Conservation (phyloP, 2,888 invertebrate genomes). For the Taphrorychus bicolor region DNA sequence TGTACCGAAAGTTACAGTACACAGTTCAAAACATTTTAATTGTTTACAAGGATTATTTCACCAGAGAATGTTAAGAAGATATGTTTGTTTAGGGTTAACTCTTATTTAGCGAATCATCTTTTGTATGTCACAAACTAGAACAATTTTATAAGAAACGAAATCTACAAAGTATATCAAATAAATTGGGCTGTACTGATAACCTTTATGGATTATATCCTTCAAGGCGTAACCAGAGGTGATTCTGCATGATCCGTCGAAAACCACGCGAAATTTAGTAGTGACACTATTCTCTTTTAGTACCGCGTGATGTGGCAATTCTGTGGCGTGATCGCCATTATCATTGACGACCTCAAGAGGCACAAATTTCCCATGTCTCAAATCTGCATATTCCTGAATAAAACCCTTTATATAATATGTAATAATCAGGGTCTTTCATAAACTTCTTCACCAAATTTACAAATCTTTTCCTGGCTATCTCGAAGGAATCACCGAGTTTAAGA, state of each 20-base stretch:
- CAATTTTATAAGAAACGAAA: constrained; percentile 17
- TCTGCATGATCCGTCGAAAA: constrained; percentile 33
- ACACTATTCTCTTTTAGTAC: constrained; percentile 19
- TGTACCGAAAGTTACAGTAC: constrained; percentile 40
- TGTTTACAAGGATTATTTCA: constrained; percentile 23
- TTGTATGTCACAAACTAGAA: constrained; percentile 30
- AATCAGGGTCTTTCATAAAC: constrained; percentile 6
- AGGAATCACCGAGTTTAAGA: constrained; percentile 25
- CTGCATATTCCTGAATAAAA: constrained; percentile 22
- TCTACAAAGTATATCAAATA: too few species aligned
- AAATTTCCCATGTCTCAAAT: constrained; percentile 15
- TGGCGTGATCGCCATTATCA: neutral
- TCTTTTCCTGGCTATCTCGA: constrained; percentile 6
- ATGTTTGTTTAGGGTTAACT: constrained; percentile 25
- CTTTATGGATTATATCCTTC: constrained; percentile 35
- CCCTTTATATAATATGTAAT: constrained; percentile 14
- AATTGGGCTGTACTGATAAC: constrained; percentile 31
- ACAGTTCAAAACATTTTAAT: constrained; percentile 28
- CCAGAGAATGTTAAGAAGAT: constrained; percentile 39
- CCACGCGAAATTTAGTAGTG: constrained; percentile 32
- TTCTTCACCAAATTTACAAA: constrained; percentile 19
- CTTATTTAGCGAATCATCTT: constrained; percentile 39
- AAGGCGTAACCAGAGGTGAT: constrained; percentile 20
- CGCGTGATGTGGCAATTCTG: constrained; percentile 28
- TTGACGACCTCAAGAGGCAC: constrained; percentile 12